Evolutionary conservation across 2,888 invertebrate genomes (phyloP).

Genomic region (Timema podura): DNA sequence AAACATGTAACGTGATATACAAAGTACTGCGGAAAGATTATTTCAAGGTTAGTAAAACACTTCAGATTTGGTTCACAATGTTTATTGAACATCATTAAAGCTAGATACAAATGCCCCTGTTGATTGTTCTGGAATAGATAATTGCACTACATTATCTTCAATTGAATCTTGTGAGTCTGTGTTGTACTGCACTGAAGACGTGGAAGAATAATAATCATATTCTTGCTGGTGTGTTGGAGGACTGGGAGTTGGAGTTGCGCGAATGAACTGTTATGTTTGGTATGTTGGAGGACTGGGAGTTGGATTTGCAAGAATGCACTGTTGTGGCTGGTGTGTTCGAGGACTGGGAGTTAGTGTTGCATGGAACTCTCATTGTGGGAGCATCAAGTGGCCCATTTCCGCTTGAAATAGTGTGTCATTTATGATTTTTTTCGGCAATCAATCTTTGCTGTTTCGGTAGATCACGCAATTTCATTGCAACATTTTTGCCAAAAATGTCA

Average conservation of each 20-base stretch:
- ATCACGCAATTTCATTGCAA: neutral
- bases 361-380: neutral
- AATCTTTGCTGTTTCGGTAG: neutral
- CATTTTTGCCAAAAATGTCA: neutral
- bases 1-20: constrained; percentile 34
- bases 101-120: no score
- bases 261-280: neutral
- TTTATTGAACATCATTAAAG: no score
- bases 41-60: constrained; percentile 29
- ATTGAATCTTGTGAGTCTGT: no score
- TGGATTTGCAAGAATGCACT: neutral
- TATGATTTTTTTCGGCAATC: neutral
- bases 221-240: neutral
- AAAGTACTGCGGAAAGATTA: constrained; percentile 30
- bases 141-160: no score
- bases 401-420: neutral
- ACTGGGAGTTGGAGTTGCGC: neutral
- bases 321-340: neutral
- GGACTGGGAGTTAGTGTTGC: neutral
- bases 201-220: no score
- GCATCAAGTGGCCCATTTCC: neutral
- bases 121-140: neutral
- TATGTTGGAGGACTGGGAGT: neutral
- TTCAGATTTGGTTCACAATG: neutral
- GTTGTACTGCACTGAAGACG: no score